Evolutionary conservation across 2,113 vertebrate genomes (phyloP), one percentile per base, ranked within the genome.

Genomic region (Ciconia boyciana): DNA sequence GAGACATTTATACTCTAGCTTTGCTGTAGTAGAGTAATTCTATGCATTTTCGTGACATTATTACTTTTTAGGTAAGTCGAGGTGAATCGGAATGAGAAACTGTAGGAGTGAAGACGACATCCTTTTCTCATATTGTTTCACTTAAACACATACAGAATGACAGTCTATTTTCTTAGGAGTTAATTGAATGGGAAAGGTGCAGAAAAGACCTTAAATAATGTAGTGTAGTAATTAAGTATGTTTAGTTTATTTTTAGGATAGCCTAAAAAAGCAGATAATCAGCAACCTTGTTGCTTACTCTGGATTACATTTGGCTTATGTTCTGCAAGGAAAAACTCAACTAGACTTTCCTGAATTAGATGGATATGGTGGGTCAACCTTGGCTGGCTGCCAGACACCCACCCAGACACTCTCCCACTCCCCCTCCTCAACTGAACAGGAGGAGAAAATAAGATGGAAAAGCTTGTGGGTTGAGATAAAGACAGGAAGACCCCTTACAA

Each of bases 281-380:
- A 32, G 19, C 39, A 86, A 43, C 1, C 6, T 61, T 78, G 64
- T 32, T 70, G 44, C 62, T 82, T 91, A 34, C 14, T 71, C 36
- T 64, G 54, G 32, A 44, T 62, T 69, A 32, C 17, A 32, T 57
- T 65, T 88, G 74, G 29, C 32, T 65, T 36, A 21, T 22, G 16
- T 83, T 88, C 71, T 66, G 16, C 29, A 52, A 58, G 41, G 17
- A 54, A 72, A 81, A 93, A 70, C 41, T 58, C 34, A 46, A 41
- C 13, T 41, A 61, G 41, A 83, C 60, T 83, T 55, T 34, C 29
- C 22, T 91, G 46, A 70, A n/a, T 66, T 70, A 46, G n/a, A 46
- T 22, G 26, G 16, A 31, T 60, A 41, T 9, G 2, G 16, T 65
- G 20, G 9, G 9, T 21, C 0, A 1, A 46, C 15, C 6, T 44